These are phyloP conservation scores for Tamandua tetradactyla DNA, from an alignment of 2,797 vertebrate genomes.

Conservation along the genomic window DNA sequence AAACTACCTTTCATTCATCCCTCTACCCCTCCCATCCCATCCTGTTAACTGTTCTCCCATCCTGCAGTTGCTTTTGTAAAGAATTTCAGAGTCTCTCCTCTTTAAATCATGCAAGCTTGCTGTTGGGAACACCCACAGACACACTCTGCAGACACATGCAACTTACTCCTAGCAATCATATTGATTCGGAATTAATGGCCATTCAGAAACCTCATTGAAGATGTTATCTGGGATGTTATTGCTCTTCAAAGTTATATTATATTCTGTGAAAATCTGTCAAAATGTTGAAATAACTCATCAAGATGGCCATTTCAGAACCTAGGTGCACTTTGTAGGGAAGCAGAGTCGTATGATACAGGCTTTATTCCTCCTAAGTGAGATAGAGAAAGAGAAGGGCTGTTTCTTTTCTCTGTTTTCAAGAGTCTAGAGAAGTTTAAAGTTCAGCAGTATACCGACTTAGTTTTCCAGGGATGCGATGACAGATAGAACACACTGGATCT, in stretches of 20 bases:
- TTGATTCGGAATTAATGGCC: conserved; percentile 75
- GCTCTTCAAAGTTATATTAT: conserved; percentile 69
- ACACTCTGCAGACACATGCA: conserved; percentile 41
- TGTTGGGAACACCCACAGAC: conserved; percentile 68
- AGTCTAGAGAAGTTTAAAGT: not conserved
- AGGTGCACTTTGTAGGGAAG: not conserved
- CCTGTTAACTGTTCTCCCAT: not conserved
- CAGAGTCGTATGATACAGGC: not conserved
- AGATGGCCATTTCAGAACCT: not conserved
- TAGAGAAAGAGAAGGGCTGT: not conserved
- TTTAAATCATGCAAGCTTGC: not conserved
- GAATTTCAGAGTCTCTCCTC: conserved; percentile 43
- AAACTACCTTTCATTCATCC: not conserved
- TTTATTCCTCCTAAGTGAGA: not conserved
- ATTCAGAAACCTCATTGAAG: conserved; percentile 74
- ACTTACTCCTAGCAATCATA: conserved; percentile 64
- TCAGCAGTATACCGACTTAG: not conserved
- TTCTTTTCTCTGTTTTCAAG: not conserved
- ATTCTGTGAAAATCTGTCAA: conserved; percentile 62
- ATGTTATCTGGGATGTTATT: conserved; percentile 71
- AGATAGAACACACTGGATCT: too few species aligned
- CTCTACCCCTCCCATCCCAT: not conserved
- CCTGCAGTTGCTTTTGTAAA: conserved; percentile 74
- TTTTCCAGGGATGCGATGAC: too few species aligned
- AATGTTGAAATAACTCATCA: conserved; percentile 57